Percentiles rank a stretch among this genome's conserved stretches.
Conservation (phyloP, 2,888 invertebrate species). For the Drosophila mimica region DNA sequence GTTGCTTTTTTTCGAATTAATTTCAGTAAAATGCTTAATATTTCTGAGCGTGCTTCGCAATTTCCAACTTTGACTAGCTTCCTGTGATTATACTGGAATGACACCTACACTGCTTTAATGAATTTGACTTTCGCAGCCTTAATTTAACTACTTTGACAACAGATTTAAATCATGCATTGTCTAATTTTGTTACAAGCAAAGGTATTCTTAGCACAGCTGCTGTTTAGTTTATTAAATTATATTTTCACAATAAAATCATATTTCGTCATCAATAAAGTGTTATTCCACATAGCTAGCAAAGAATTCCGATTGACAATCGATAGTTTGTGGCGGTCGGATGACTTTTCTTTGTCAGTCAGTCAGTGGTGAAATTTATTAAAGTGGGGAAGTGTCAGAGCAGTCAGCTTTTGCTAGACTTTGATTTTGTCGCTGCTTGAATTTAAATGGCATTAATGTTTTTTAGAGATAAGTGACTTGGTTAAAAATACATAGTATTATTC, state of each 20-base stretch:
- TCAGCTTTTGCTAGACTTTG: neutral
- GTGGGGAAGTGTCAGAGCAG: constrained; percentile 27
- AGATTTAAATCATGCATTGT: neutral
- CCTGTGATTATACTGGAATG: constrained; percentile 27
- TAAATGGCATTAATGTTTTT: neutral
- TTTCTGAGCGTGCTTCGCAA: constrained; percentile 1
- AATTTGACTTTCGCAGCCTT: neutral
- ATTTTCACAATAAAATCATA: neutral
- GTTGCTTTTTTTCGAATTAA: constrained; percentile 4
- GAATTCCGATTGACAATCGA: neutral
- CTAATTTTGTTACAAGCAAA: neutral
- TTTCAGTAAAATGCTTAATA: constrained; percentile 35
- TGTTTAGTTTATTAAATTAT: neutral
- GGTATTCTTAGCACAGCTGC: neutral
- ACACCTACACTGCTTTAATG: constrained; percentile 2
- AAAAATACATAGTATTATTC: neutral
- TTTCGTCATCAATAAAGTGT: neutral
- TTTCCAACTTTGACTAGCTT: constrained; percentile 15
- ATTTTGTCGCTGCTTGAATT: constrained; percentile 5
- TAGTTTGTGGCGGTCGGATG: constrained; percentile 13
- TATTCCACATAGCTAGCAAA: neutral
- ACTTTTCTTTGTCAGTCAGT: neutral
- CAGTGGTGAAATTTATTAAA: neutral
- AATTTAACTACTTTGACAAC: neutral
- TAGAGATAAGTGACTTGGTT: neutral